Evolutionary conservation across 2,113 vertebrate species (phyloP), one percentile per base, ranked within the genome.

Genomic region (Corynorhinus townsendii): DNA sequence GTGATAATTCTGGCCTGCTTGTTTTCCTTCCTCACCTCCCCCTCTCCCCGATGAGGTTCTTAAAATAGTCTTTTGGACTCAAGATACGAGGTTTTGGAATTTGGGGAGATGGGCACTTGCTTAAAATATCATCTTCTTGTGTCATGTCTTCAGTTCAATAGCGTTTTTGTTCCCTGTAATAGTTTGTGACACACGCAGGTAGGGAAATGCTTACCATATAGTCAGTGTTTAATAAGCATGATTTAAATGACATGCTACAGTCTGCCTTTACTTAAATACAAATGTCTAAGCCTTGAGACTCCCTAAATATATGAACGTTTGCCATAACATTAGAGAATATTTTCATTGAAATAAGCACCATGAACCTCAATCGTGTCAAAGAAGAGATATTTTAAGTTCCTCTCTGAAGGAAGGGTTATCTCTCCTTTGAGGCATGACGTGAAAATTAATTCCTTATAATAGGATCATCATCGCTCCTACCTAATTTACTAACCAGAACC

Each of bases 381-480:
- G 14, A 90, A 35, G 43, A 69, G 17, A 15, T 56, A 93, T 68
- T 92, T 90, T 77, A 95, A 85, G 47, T 84, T 72, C 16, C 3
- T 91, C n/a, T 89, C 73, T 8, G 30, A 40, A 28, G 62, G 12
- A 80, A 66, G 26, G 59, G 7, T 49, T 59, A 54, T 59, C 6
- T 89, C 16, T 90, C 66, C 54, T 95, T 94, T 85, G 86, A 94
- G 73, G 45, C 24, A 56, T 43, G 90, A 83, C 12, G 69, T 89
- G 73, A 91, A 95, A 96, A 93, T 77, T 82, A 94, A 93, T 95
- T 91, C 24, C 52, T 69, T 82, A 81, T 35, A 90, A 45, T 8
- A 66, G 11, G 35, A 72, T 54, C 71, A 49, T 86, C 49, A 89
- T 94, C 66, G 56, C 52, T 89, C 19, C 72, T 47, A 45, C 79